Percentiles rank a stretch among this genome's conserved stretches.
phyloP scores from a whole-genome alignment of 2,888 invertebrate species.

The Liodrosophila aerea region DNA sequence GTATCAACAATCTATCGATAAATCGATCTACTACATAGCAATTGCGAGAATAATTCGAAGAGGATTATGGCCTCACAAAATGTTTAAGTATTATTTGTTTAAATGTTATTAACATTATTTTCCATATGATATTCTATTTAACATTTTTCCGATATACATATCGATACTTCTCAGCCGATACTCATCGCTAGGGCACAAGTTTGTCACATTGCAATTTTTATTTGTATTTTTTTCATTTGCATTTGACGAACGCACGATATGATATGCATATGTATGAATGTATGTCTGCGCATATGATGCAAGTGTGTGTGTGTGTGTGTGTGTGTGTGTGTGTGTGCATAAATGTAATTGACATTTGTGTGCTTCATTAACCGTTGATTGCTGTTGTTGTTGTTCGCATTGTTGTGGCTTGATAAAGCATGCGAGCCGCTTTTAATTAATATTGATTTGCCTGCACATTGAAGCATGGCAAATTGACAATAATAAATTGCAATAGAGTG shows the following conservation, averaged over 20 bases:
- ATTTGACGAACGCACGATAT: constrained; percentile 41
- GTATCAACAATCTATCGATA: too few species aligned
- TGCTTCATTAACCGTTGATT: constrained; percentile 67
- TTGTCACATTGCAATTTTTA: constrained; percentile 20
- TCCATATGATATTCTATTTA: too few species aligned
- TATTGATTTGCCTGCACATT: constrained; percentile 51
- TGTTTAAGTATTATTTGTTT: too few species aligned
- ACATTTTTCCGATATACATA: too few species aligned
- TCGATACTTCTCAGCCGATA: too few species aligned
- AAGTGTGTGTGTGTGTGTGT: constrained; percentile 25
- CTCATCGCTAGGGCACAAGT: constrained; percentile 1
- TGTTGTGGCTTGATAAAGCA: constrained; percentile 33
- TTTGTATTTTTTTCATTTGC: too few species aligned
- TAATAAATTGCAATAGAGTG: too few species aligned
- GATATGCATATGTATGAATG: background rate
- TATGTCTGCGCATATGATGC: background rate
- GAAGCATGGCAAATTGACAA: background rate
- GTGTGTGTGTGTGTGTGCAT: background rate
- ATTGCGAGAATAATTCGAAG: too few species aligned
- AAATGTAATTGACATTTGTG: constrained; percentile 50
- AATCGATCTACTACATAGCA: too few species aligned
- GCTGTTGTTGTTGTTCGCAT: constrained; percentile 11
- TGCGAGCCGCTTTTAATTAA: constrained; percentile 48
- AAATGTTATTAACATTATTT: too few species aligned
- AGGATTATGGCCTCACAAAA: too few species aligned